Evolutionary conservation across 2,797 vertebrate genomes (phyloP).

Genomic region (Peromyscus nudipes): DNA sequence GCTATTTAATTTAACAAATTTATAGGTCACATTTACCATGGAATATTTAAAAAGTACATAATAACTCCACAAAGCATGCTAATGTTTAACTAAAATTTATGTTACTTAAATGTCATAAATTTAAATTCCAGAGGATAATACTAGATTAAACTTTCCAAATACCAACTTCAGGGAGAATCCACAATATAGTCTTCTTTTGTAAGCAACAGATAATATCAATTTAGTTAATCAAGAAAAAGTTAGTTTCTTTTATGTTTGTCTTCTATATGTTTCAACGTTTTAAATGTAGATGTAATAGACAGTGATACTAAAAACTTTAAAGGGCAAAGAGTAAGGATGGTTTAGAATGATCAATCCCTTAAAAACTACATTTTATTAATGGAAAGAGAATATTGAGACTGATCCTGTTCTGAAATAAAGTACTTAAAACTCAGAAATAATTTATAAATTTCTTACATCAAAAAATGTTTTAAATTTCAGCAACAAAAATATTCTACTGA

Average conservation of each 20-base stretch:
- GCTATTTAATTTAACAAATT: conserved; percentile 58
- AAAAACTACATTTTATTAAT: neutral
- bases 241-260: too few species aligned
- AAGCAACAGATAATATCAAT: neutral
- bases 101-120: conserved; percentile 61
- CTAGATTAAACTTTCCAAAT: conserved; percentile 34
- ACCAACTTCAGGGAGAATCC: neutral
- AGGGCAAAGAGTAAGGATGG: neutral
- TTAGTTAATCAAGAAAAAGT: neutral
- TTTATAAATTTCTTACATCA: neutral
- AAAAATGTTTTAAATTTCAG: neutral
- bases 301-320: conserved; percentile 5
- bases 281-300: neutral
- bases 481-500: neutral
- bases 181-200: neutral
- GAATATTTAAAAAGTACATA: neutral
- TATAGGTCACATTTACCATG: conserved; percentile 4
- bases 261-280: neutral
- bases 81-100: conserved; percentile 36
- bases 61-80: neutral
- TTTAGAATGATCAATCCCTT: conserved; percentile 20
- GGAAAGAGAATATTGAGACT: neutral
- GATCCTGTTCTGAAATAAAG: neutral
- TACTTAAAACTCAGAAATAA: conserved; percentile 25
- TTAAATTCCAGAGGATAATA: conserved; percentile 38